Base-by-base conservation (phyloP, 2,113 vertebrate species). In the Tupaia tana region DNA sequence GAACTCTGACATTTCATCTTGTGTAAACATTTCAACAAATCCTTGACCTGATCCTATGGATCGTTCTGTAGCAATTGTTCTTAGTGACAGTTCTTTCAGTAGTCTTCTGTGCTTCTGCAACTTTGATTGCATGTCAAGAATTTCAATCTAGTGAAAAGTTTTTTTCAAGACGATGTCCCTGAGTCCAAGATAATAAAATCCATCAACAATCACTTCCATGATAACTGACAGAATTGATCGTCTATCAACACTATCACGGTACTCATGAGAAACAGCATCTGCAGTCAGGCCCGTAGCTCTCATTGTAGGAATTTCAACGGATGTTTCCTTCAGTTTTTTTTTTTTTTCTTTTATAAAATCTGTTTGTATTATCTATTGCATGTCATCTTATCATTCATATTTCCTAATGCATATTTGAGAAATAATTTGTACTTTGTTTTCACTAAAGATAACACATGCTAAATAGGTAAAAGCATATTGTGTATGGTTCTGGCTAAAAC, bases 111-210 rank as follows among this genome's bases (percentile, higher is more conserved):
- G 59, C 31, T 88, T 59, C 82, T 25, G 54, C 27, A 93, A 88
- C 88, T 96, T 97, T 97, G 95, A 97, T 92, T 92, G 85, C 95
- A 95, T 86, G 95, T 96, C 96, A 97, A 95, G 92, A 97, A 97
- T 96, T 96, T 96, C 95, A 95, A 61, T 93, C 81, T 87, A 63
- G 18, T 91, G 24, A 91, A 70, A 95, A 69, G 11, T 54, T 86
- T 94, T 85, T 78, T 63, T 71, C 19, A 90, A 86, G 66, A 93
- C 96, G 83, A 91, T 94, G 87, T 93, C 75, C 56, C 86, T 79
- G 74, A 95, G 43, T 96, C 85, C 91, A 90, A 89, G 91, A 95
- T 85, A 97, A 96, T 96, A 95, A 95, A 97, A 94, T 90, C 92
- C 56, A 96, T 92, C 90, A 96, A 58, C 92, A 95, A 92, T 92